Conservation (phyloP, 2,797 vertebrate species). For the Petrocephalus sullivani region DNA sequence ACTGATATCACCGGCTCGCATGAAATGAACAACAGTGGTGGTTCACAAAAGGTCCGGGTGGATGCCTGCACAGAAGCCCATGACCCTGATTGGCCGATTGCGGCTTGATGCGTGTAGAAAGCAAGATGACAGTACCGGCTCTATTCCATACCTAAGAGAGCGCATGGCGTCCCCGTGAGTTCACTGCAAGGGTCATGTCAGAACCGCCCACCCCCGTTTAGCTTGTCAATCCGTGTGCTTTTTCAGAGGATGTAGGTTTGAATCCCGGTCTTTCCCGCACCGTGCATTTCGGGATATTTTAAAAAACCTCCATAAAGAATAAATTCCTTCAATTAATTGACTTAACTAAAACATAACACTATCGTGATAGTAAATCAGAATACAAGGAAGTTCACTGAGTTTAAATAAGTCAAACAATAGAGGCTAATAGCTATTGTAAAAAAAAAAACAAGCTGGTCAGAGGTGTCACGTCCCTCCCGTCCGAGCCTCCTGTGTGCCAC, state of each 20-base stretch:
- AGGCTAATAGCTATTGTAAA: neutral
- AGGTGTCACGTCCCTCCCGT: too few species aligned
- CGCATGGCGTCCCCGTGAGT: neutral
- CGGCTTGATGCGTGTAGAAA: neutral
- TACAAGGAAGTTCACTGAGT: neutral
- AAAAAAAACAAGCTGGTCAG: neutral
- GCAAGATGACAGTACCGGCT: neutral
- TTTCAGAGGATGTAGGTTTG: neutral
- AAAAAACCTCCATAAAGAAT: neutral
- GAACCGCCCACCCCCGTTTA: neutral
- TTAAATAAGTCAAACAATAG: neutral
- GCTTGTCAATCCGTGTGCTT: neutral
- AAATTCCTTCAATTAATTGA: neutral
- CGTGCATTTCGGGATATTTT: neutral
- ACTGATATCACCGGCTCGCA: neutral
- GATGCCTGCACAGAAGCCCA: neutral
- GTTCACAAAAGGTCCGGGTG: neutral
- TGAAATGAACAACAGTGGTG: neutral
- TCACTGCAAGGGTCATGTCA: neutral
- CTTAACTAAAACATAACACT: neutral
- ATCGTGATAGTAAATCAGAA: neutral
- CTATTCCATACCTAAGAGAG: neutral
- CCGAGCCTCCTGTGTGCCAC: too few species aligned
- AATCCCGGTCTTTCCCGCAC: neutral
- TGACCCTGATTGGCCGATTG: neutral